Conservation (phyloP, 2,113 vertebrate species). For the Trichechus manatus region DNA sequence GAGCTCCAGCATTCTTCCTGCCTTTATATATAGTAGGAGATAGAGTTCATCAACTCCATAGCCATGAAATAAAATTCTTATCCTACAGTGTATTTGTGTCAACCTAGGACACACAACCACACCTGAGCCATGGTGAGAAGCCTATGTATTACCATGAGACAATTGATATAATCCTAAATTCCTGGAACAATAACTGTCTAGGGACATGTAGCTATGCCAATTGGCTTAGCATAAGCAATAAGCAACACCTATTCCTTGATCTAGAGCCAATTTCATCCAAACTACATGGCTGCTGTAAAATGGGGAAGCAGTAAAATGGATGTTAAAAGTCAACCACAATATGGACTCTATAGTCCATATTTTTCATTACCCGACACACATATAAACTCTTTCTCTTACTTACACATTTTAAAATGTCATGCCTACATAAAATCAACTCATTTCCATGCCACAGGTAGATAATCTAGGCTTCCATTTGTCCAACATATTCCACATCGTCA, state of each 20-base stretch:
- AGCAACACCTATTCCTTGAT: not conserved
- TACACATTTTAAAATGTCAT: not conserved
- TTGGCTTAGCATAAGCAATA: not conserved
- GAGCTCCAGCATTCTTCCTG: not conserved
- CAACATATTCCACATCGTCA: not conserved
- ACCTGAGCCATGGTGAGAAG: not conserved
- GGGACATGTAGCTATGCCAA: slow-evolving; percentile 25
- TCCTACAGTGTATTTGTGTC: not conserved
- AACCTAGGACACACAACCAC: not conserved
- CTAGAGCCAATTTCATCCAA: not conserved
- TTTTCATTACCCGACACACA: not conserved
- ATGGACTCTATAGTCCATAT: not conserved
- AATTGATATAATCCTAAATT: slow-evolving; percentile 9
- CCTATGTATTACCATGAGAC: not conserved
- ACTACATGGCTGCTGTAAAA: not conserved
- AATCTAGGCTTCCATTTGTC: not conserved
- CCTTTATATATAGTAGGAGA: not conserved
- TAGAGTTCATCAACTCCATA: not conserved
- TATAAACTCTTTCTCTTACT: not conserved
- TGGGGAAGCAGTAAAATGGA: not conserved
- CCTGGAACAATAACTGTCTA: not conserved
- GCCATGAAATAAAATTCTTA: not conserved
- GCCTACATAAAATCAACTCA: not conserved
- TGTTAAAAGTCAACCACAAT: not conserved
- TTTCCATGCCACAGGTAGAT: not conserved